Conservation (phyloP, 2,113 vertebrate species). For the Myiopsitta monachus region DNA sequence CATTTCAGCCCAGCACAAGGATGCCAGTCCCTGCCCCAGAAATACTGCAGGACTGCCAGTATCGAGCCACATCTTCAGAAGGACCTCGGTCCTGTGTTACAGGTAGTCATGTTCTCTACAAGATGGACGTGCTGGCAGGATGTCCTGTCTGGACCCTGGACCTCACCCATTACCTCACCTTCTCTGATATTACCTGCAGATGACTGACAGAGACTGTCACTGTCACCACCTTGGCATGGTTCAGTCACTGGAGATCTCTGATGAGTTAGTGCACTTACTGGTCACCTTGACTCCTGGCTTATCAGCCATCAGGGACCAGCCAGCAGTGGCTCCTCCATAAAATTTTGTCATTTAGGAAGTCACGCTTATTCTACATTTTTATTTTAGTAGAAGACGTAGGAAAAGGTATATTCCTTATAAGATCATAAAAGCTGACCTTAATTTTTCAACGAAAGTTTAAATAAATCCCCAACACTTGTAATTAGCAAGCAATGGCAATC, state of each 20-base stretch:
- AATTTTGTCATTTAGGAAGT: neutral
- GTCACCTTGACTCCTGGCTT: neutral
- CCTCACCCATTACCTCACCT: neutral
- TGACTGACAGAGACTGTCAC: neutral
- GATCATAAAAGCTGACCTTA: neutral
- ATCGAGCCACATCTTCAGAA: neutral
- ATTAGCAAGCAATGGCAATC: neutral
- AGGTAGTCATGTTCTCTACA: neutral
- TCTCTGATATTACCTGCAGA: neutral
- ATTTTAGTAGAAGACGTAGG: neutral
- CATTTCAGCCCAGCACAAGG: neutral
- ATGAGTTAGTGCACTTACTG: neutral
- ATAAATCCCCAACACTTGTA: neutral
- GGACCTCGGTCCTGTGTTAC: neutral
- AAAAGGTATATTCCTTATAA: neutral
- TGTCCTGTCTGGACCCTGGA: neutral
- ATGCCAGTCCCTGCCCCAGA: neutral
- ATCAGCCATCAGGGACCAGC: neutral
- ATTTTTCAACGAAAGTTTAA: neutral
- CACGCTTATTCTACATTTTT: neutral
- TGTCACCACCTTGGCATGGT: neutral
- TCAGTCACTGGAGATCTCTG: neutral
- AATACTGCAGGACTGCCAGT: fast-evolving
- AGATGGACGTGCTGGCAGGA: neutral
- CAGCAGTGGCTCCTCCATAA: neutral